Base-by-base conservation (phyloP, 2,888 invertebrate species). In the Dryobotodes eremita region DNA sequence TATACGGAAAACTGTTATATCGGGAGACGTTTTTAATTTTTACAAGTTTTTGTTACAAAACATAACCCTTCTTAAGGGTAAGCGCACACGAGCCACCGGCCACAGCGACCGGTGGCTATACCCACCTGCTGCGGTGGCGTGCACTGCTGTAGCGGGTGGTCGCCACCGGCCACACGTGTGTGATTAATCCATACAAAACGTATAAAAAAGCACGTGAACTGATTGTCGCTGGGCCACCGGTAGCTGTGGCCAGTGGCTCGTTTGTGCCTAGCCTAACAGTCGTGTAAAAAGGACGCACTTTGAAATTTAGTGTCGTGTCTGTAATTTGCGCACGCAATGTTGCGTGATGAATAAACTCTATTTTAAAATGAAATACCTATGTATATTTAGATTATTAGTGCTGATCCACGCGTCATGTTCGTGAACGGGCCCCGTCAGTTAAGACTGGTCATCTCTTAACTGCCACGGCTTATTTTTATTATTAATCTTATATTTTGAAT, bases 261-360 rank as follows among this genome's bases (percentile, higher is more conserved):
- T 13, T 57, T 57, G n/a, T n/a, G n/a, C n/a, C n/a, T n/a, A n/a
- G n/a, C n/a, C 46, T 6, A 26, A 0, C 17, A 15, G 42, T 53
- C 23, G 10, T 36, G 8, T 48, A 26, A 50, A 64, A 55, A 70
- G 46, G 70, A 61, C 11, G 55, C 48, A 65, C 55, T 72, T 20
- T 61, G 23, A n/a, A 64, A 70, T 55, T 36, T 26, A 64, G 31
- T 71, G 23, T 70, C 70, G 77, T 77, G 77, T 61, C 7, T 50
- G 53, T 62, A 70, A 80, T 55, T 62, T 31, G n/a, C 11, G 1
- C 83, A 84, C 84, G 84, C 72, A 15, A 84, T 31, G 17, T 84
- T 71, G 84, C 84, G 80, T 84, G 84, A 59, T 71, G 13, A 15
- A 59, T 55, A 1, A 64, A 71, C 20, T 64, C 31, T 59, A 48